Base-by-base conservation (phyloP, 2,113 vertebrate genomes). In the Oncorhynchus keta region DNA sequence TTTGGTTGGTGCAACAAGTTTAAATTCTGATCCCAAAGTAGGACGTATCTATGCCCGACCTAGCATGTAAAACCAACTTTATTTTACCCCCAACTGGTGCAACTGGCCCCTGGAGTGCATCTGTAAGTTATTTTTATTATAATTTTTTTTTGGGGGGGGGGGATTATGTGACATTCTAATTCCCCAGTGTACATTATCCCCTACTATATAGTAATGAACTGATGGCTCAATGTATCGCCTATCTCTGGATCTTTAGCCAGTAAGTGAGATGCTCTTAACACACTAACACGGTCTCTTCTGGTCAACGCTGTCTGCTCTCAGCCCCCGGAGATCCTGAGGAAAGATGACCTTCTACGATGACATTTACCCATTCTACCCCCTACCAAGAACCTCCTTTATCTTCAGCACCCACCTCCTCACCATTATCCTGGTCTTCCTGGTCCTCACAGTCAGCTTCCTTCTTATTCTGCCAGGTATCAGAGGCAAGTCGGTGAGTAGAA, bases 391-490 rank as follows among this genome's bases (percentile, higher is more conserved):
- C 67, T 81, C 88, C 2, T 93, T 92, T 0, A 89, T 89, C 79
- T 92, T 98, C 12, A 91, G 85, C 26, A 82, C 94, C 77, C 85
- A 85, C 32, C 85, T 93, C 82, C 91, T 98, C 80, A 92, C 95
- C 1, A 89, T 96, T 82, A 95, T 97, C 4, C 78, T 95, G 71
- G 95, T 99, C 51, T 98, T 98, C 90, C 80, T 96, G 61, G 79
- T 93, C 0, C 75, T 97, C 0, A 86, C 93, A 0, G 80, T 73
- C 83, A 93, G 92, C 80, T 95, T 99, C 71, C 91, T 99, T 45
- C 79, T 98, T 80, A 97, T 99, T 83, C 89, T 95, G 55, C 97
- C 96, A 0, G 98, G 97, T 70, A 99, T 99, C 83, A 95, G 98
- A 0, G 98, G 98, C 20, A 95, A 91, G 85, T 93, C 89, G 90